A percentile compares a stretch with the other conserved stretches of the same genome.
These are phyloP conservation scores for Aphrophora alni DNA, from an alignment of 2,888 invertebrate species.

Conservation along the genomic window DNA sequence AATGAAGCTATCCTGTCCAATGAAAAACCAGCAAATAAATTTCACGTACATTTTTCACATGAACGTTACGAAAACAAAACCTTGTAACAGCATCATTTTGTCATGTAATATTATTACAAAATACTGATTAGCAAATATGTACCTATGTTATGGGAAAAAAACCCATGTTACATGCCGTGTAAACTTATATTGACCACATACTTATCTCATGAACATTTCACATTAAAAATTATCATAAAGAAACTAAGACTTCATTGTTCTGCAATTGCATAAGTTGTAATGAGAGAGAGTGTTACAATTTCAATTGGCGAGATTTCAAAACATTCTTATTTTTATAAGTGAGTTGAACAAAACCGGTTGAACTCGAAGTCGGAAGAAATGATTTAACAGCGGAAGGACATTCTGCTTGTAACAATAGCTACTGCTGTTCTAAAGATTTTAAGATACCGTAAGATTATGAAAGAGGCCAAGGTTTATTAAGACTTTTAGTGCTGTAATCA, in stretches of 20 bases:
- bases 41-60: too few relatives aligned
- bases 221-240: too few relatives aligned
- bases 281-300: background rate
- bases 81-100: too few relatives aligned
- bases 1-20: too few relatives aligned
- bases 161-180: too few relatives aligned
- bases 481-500: background rate
- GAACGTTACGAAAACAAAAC: too few relatives aligned
- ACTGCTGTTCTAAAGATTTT: background rate
- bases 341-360: background rate
- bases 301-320: background rate
- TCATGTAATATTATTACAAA: too few relatives aligned
- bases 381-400: background rate
- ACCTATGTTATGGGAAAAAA: too few relatives aligned
- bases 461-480: background rate
- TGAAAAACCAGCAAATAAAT: too few relatives aligned
- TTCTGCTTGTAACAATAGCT: background rate
- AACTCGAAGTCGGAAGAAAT: background rate
- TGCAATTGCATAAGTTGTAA: background rate
- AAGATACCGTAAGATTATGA: background rate
- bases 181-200: too few relatives aligned
- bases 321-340: background rate
- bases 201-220: too few relatives aligned
- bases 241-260: background rate
- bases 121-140: too few relatives aligned